Conservation (phyloP, 2,888 invertebrate species). For the Lobophora halterata region DNA sequence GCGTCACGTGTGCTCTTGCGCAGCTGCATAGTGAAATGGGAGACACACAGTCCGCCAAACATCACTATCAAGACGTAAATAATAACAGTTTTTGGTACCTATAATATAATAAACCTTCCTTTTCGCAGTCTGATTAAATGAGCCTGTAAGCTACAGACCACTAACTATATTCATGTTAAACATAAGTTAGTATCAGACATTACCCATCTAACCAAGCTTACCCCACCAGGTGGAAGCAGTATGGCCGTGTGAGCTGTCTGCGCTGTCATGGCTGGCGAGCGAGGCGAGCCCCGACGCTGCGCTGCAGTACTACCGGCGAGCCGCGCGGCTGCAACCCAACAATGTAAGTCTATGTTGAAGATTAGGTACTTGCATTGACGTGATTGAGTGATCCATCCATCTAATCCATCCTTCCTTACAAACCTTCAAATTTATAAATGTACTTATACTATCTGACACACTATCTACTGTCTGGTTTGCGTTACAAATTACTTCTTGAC, state of each 20-base stretch:
- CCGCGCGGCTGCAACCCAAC: constrained; percentile 63
- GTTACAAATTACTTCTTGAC: no score
- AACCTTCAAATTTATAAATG: no score
- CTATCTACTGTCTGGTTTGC: no score
- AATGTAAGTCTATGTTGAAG: no score
- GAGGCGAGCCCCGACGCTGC: constrained; percentile 63
- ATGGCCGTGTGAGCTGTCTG: constrained; percentile 66
- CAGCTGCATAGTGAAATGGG: constrained; percentile 94
- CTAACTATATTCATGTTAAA: background rate
- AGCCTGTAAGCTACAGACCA: background rate
- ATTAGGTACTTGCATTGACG: no score
- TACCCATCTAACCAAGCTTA: background rate
- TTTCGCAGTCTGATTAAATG: no score
- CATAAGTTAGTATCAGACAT: background rate
- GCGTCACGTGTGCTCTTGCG: constrained; percentile 93
- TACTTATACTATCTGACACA: no score
- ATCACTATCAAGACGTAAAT: constrained; percentile 73
- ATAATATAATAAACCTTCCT: background rate
- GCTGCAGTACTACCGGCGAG: constrained; percentile 65
- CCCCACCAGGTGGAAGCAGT: constrained; percentile 65
- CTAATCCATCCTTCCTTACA: no score
- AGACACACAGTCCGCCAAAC: constrained; percentile 84
- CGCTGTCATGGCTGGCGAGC: constrained; percentile 68
- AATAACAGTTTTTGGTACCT: background rate
- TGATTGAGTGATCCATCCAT: no score